phyloP scores from a whole-genome alignment of 2,797 vertebrate genomes.

The Rhynchonycteris naso region DNA sequence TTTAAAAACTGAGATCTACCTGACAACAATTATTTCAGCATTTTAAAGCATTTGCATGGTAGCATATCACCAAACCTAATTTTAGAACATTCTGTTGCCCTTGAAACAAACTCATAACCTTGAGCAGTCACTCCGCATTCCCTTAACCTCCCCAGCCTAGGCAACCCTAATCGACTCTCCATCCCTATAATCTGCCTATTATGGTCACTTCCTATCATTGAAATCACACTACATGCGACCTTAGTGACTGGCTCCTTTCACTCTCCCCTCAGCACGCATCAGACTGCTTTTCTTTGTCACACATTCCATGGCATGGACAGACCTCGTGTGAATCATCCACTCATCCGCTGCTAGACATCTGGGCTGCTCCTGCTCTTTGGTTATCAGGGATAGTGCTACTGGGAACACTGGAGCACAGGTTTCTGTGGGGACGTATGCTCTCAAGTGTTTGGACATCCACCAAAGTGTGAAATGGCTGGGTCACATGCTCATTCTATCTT shows the following conservation, averaged over 20 bases:
- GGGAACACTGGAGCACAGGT: not conserved
- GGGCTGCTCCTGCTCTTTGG: not conserved
- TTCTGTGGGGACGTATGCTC: not conserved
- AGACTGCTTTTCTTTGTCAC: not conserved
- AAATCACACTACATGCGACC: accelerated
- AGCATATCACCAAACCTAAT: no score
- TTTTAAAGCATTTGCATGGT: no score
- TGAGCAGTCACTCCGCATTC: not conserved
- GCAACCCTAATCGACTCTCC: accelerated
- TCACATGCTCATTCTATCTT: not conserved
- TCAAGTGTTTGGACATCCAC: not conserved
- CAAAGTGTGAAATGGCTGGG: not conserved
- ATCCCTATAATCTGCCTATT: not conserved
- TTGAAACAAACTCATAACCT: not conserved
- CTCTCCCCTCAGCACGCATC: no score
- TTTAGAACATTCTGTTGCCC: not conserved
- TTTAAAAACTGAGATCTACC: not conserved
- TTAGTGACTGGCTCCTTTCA: not conserved
- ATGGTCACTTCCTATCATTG: not conserved
- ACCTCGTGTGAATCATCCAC: no score
- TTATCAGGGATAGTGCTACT: not conserved
- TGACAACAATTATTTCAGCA: not conserved
- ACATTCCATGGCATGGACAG: not conserved
- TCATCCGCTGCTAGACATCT: not conserved
- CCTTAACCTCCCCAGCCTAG: no score